Evolutionary conservation across 2,797 vertebrate species (phyloP).

Genomic region (Sebastes alutus): DNA sequence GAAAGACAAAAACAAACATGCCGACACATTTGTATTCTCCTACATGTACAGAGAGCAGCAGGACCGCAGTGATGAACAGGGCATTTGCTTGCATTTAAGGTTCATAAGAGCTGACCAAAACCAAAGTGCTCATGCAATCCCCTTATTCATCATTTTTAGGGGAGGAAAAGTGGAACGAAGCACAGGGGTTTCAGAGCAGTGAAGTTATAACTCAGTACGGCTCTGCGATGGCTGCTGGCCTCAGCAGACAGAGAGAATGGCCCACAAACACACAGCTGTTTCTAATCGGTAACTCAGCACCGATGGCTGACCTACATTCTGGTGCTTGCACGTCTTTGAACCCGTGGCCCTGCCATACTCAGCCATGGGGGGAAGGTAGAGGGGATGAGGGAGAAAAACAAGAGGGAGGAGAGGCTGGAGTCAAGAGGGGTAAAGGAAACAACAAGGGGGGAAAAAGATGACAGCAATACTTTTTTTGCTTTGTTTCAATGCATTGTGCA

Average conservation of each 20-base stretch:
- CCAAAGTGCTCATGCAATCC: conserved; percentile 11
- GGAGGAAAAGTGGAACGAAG: conserved; percentile 28
- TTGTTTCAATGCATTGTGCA: conserved; percentile 28
- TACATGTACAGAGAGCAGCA: background rate
- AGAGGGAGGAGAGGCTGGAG: conserved; percentile 58
- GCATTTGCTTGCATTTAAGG: conserved; percentile 20
- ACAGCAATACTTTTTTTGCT: background rate
- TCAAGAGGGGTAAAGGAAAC: conserved; percentile 48
- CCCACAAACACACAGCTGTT: conserved; percentile 83
- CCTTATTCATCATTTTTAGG: conserved; percentile 46
- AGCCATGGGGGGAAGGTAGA: conserved; percentile 75
- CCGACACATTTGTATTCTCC: background rate
- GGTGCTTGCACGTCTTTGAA: conserved; percentile 78
- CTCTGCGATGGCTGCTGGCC: conserved; percentile 48
- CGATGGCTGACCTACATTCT: conserved; percentile 85
- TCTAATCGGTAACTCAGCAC: conserved; percentile 86
- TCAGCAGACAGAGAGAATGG: conserved; percentile 65
- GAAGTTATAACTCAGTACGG: conserved; percentile 24
- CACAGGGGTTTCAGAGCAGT: conserved; percentile 26
- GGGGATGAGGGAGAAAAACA: conserved; percentile 70
- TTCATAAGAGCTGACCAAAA: conserved; percentile 24
- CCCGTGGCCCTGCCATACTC: conserved; percentile 75
- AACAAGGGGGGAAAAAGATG: background rate
- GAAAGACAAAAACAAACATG: conserved; percentile 3
- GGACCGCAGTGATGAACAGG: background rate